phyloP scores from a whole-genome alignment of 1,140 invertebrate genomes.

The Eumaeus atala region DNA sequence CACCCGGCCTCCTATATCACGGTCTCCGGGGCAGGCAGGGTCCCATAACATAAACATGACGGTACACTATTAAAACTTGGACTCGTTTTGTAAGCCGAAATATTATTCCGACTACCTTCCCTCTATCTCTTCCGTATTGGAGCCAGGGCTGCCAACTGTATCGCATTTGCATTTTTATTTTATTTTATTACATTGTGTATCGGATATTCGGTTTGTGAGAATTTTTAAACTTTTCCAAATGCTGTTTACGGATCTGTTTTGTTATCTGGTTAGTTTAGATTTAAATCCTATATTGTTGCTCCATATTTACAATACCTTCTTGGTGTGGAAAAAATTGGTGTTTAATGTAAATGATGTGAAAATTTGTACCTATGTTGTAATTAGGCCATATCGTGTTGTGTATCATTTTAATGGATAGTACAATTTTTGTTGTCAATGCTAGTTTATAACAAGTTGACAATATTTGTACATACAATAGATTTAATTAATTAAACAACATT shows the following conservation, averaged over 20 bases:
- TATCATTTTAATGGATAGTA: too few species aligned
- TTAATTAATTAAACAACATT: too few species aligned
- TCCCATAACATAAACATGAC: slow-evolving; percentile 68
- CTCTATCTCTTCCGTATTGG: slow-evolving; percentile 50
- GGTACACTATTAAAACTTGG: slow-evolving; percentile 71
- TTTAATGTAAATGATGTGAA: background rate
- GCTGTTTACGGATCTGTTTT: slow-evolving; percentile 24
- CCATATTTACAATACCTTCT: too few species aligned
- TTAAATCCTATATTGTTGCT: slow-evolving; percentile 22
- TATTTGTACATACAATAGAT: too few species aligned
- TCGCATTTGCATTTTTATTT: slow-evolving; percentile 60
- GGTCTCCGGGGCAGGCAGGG: slow-evolving; percentile 30
- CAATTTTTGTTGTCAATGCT: too few species aligned
- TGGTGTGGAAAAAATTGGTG: background rate
- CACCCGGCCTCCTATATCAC: slow-evolving; percentile 39
- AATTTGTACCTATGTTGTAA: too few species aligned
- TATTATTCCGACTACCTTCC: slow-evolving; percentile 67
- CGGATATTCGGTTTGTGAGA: slow-evolving; percentile 36
- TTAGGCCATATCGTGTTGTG: too few species aligned
- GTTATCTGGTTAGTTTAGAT: slow-evolving; percentile 32
- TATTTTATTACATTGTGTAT: slow-evolving; percentile 41
- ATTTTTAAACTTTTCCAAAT: slow-evolving; percentile 42
- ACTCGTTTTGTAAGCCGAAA: slow-evolving; percentile 70
- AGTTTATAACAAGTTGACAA: too few species aligned
- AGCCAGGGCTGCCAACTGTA: slow-evolving; percentile 50